phyloP scores from a whole-genome alignment of 37 sponge, comb jelly and placozoan genomes.

The Aplysina aerophoba region DNA sequence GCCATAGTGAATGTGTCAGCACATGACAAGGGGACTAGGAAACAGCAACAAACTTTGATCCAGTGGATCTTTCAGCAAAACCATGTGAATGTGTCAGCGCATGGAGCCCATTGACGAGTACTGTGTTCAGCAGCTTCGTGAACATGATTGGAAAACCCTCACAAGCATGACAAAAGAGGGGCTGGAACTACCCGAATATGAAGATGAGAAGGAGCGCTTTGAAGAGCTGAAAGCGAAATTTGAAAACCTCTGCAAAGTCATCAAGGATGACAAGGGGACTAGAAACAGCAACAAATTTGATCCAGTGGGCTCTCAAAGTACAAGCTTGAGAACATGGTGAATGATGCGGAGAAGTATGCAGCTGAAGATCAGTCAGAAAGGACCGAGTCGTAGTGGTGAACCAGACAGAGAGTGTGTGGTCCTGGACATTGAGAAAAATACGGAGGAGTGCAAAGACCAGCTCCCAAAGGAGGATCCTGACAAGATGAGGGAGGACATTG shows the following conservation, averaged over 20 bases:
- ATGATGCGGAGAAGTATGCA: slow-evolving; percentile 69
- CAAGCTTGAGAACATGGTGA: slow-evolving; percentile 92
- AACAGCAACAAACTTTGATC: slow-evolving; percentile 70
- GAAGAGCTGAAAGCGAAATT: slow-evolving; percentile 96
- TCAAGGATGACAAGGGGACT: too few relatives aligned
- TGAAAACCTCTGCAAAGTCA: slow-evolving; percentile 94
- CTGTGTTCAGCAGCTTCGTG: slow-evolving; percentile 96
- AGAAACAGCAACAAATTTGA: slow-evolving; percentile 92
- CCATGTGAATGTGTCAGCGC: too few relatives aligned
- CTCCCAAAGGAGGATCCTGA: too few relatives aligned
- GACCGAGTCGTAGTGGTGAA: too few relatives aligned
- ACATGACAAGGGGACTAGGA: slow-evolving; percentile 66
- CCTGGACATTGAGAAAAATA: too few relatives aligned
- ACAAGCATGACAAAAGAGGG: slow-evolving; percentile 97
- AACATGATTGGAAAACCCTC: slow-evolving; percentile 97
- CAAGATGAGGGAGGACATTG: too few relatives aligned
- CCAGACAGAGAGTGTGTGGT: too few relatives aligned
- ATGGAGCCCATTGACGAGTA: slow-evolving; percentile 99
- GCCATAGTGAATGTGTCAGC: too few relatives aligned
- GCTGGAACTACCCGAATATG: slow-evolving; percentile 96
- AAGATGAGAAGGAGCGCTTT: slow-evolving; percentile 97
- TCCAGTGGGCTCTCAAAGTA: slow-evolving; percentile 89
- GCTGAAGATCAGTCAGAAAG: slow-evolving; percentile 53
- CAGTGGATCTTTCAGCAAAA: too few relatives aligned
- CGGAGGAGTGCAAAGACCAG: too few relatives aligned